Evolutionary conservation across 2,113 vertebrate species (phyloP), one percentile per base, ranked within the genome.

Genomic region (Aphyosemion australe): DNA sequence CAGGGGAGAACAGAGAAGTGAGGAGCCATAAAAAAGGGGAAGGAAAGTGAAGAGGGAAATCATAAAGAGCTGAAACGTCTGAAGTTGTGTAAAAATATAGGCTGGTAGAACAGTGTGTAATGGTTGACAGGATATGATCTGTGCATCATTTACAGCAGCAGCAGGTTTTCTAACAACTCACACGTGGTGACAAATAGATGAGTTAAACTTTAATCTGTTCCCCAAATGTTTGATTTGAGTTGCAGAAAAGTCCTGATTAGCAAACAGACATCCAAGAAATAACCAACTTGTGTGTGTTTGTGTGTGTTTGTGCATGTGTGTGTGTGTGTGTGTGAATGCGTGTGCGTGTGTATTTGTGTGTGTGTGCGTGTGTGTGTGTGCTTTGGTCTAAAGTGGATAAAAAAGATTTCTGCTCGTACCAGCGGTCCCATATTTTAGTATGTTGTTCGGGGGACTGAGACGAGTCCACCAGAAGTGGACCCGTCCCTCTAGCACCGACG

Each of bases 101-200:
- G 26, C 4, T 8, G 34, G 34, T 37, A 10, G n/a, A 42, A 42
- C 1, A n/a, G 48, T 32, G 31, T 51, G 20, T 80, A 87, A 87
- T 79, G 70, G 79, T 78, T 85, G 77, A 87, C 78, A 48, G 37
- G 12, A 18, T 5, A 18, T 39, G 61, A 70, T 26, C 53, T 47
- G 61, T 69, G 39, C 26, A 67, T 77, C 42, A 64, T 81, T 68
- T 12, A 37, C 34, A 72, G 80, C 79, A 74, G 32, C 16, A 48
- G 57, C 49, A 21, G 12, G 8, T 50, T 34, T 16, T 16, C 31
- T 34, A 16, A 31, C 16, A 34, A 32, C 8, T 32, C 26, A 31
- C 50, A 52, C 12, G 15, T 8, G 26, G 21, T 32, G 26, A 31
- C 15, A 34, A 34, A 13, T 3, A 54, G 26, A 18, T 16, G 0